Percentiles rank a stretch among this genome's conserved stretches.
These are phyloP conservation scores for Sebastes vulpes DNA, from an alignment of 2,797 vertebrate species.

Conservation along the genomic window DNA sequence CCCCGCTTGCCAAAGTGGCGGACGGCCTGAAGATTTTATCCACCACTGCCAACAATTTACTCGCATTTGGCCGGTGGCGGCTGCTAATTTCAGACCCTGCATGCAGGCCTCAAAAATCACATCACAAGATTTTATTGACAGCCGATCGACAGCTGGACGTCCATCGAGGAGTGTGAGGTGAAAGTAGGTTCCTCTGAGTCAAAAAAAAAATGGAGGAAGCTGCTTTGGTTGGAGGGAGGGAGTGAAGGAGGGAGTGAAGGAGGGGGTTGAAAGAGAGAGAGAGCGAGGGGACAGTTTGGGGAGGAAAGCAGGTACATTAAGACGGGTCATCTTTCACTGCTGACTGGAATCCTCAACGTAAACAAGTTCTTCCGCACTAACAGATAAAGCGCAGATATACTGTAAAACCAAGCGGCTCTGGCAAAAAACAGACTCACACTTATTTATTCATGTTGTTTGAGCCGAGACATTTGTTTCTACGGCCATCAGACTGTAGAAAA, in stretches of 20 bases:
- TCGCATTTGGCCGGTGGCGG: too few relatives aligned
- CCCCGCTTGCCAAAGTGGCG: too few relatives aligned
- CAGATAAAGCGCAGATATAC: constrained; percentile 81
- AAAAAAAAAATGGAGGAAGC: neutral
- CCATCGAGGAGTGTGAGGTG: neutral
- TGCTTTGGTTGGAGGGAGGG: neutral
- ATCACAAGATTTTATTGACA: neutral
- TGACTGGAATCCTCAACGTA: constrained; percentile 77
- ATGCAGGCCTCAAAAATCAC: neutral
- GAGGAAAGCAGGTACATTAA: constrained; percentile 76
- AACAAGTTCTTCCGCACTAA: constrained; percentile 78
- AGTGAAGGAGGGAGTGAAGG: neutral
- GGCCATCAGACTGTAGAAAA: neutral
- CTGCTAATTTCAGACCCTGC: too few relatives aligned
- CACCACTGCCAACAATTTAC: too few relatives aligned
- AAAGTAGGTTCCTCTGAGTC: neutral
- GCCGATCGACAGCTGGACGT: neutral
- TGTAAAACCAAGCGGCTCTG: constrained; percentile 57
- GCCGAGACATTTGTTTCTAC: constrained; percentile 6
- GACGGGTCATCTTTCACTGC: constrained; percentile 80
- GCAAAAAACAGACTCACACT: constrained; percentile 41
- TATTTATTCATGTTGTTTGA: constrained; percentile 6
- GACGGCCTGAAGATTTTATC: too few relatives aligned
- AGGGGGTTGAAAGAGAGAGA: constrained; percentile 12
- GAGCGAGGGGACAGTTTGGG: constrained; percentile 71